phyloP scores from a whole-genome alignment of 2,888 invertebrate species.

The Hyposoter dolosus region DNA sequence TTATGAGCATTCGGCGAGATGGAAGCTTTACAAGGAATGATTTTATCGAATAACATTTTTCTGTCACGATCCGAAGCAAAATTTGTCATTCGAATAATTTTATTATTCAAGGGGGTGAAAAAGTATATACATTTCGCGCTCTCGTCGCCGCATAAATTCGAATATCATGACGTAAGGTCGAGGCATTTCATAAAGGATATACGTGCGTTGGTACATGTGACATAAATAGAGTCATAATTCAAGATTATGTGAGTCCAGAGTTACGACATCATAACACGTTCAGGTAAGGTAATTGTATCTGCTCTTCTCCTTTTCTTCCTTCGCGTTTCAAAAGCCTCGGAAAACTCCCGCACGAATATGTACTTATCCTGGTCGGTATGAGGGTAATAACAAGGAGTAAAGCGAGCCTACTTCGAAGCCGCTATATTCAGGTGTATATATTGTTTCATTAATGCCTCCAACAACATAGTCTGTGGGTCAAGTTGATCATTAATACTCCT shows the following conservation, averaged over 20 bases:
- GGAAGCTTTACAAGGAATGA: neutral
- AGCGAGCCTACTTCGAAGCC: slow-evolving; percentile 1
- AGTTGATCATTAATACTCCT: slow-evolving; percentile 4
- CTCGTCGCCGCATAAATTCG: slow-evolving; percentile 29
- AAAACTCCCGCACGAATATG: slow-evolving; percentile 41
- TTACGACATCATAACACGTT: slow-evolving; percentile 47
- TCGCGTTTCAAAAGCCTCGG: slow-evolving; percentile 24
- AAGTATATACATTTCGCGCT: slow-evolving; percentile 24
- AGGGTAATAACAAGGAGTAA: slow-evolving; percentile 16
- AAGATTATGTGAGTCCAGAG: slow-evolving; percentile 59
- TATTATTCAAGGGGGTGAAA: neutral
- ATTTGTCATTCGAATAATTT: slow-evolving; percentile 11
- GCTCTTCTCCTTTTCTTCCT: slow-evolving; percentile 5
- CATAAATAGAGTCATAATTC: slow-evolving; percentile 64
- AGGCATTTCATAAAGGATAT: slow-evolving; percentile 44
- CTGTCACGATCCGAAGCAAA: neutral
- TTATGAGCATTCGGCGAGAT: neutral
- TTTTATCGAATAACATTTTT: neutral
- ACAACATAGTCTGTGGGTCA: neutral
- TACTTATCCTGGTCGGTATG: slow-evolving; percentile 15
- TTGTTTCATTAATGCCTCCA: neutral
- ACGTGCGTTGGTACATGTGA: slow-evolving; percentile 34
- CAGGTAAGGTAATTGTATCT: slow-evolving; percentile 59
- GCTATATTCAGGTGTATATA: neutral
- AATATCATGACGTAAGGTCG: slow-evolving; percentile 37